Percentiles rank a stretch among this genome's conserved stretches.
These are phyloP conservation scores for Neosilurus mollespiculum DNA, from an alignment of 2,797 vertebrate genomes.

Conservation along the genomic window DNA sequence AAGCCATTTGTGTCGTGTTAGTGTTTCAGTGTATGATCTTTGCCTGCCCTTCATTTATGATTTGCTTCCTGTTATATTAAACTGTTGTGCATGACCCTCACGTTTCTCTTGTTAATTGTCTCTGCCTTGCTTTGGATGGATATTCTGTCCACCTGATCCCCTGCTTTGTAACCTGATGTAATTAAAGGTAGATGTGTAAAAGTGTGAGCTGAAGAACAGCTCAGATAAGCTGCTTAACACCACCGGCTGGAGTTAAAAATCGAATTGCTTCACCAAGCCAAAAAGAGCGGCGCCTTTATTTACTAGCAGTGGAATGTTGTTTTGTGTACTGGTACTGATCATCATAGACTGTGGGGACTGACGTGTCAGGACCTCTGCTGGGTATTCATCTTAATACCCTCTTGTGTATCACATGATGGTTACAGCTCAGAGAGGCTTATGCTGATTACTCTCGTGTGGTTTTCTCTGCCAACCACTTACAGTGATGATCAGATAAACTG, in stretches of 20 bases:
- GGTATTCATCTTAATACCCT: neutral
- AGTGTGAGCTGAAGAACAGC: neutral
- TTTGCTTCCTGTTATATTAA: no score
- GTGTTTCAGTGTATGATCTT: no score
- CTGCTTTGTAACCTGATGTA: neutral
- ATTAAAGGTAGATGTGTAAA: neutral
- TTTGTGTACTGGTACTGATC: neutral
- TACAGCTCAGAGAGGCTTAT: neutral
- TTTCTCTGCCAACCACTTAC: neutral
- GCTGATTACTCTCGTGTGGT: neutral
- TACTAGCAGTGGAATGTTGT: neutral
- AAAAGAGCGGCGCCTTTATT: neutral
- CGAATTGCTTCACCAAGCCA: neutral
- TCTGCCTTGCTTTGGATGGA: no score
- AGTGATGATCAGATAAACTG: constrained; percentile 1
- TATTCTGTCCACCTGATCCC: no score
- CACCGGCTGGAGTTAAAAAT: no score
- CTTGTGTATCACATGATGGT: constrained; percentile 2
- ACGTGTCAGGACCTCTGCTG: neutral
- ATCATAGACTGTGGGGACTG: neutral
- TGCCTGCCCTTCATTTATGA: no score
- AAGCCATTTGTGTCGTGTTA: no score
- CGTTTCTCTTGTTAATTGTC: no score
- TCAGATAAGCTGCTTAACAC: constrained; percentile 4
- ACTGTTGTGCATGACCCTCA: no score